phyloP scores from a whole-genome alignment of 2,113 vertebrate species.

The Felis catus region DNA sequence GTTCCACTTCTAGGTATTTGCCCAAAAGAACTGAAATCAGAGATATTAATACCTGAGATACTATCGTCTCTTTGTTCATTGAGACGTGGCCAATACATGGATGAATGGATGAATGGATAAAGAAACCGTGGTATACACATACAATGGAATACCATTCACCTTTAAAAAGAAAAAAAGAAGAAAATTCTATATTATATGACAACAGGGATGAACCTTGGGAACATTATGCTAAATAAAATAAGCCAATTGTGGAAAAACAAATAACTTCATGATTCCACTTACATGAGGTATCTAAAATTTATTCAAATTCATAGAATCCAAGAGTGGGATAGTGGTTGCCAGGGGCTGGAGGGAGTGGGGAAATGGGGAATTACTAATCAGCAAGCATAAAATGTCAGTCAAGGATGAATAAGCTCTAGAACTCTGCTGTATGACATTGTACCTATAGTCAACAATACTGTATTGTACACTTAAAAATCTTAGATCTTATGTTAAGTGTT shows the following conservation, averaged over 20 bases:
- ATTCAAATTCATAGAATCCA: neutral
- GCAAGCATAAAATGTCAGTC: neutral
- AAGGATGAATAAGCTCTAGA: neutral
- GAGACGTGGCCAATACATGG: neutral
- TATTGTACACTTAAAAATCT: neutral
- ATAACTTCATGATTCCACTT: neutral
- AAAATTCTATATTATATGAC: neutral
- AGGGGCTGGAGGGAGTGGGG: neutral
- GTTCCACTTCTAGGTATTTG: neutral
- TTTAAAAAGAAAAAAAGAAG: neutral
- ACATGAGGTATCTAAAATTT: neutral
- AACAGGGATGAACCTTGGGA: neutral
- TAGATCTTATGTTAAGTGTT: neutral
- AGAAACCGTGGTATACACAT: neutral
- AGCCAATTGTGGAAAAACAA: neutral
- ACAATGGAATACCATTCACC: neutral
- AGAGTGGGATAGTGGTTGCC: neutral
- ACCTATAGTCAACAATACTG: neutral
- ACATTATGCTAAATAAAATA: neutral
- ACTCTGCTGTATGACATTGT: neutral
- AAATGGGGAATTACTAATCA: neutral
- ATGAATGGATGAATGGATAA: neutral
- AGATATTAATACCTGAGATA: neutral
- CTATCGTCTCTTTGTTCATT: neutral
- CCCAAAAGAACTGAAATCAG: neutral